Evolutionary conservation across 2,888 invertebrate species (phyloP).

Genomic region (Buathra laborator): DNA sequence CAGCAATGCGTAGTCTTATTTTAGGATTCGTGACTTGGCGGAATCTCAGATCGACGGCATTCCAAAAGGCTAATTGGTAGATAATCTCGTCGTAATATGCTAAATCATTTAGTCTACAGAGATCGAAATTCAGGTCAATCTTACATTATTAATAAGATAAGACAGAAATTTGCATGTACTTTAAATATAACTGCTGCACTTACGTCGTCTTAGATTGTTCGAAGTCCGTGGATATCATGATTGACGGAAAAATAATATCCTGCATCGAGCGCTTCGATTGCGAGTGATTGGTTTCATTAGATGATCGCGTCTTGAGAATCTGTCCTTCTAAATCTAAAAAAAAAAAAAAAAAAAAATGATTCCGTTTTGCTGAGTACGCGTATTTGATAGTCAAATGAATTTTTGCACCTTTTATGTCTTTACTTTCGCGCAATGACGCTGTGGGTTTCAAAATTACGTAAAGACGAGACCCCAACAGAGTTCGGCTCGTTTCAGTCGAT

Average conservation of each 20-base stretch:
- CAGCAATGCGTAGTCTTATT: slow-evolving; percentile 45
- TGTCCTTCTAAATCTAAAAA: neutral
- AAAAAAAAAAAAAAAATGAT: neutral
- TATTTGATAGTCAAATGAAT: neutral
- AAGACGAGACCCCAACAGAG: neutral
- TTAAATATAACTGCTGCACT: neutral
- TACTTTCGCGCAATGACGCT: neutral
- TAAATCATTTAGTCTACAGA: slow-evolving; percentile 43
- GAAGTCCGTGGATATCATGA: neutral
- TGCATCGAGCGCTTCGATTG: neutral
- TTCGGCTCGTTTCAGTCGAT: neutral
- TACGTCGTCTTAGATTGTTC: neutral
- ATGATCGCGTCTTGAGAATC: neutral
- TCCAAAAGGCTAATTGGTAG: slow-evolving; percentile 50
- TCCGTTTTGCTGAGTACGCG: neutral
- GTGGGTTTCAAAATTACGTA: slow-evolving; percentile 10
- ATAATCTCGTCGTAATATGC: slow-evolving; percentile 18
- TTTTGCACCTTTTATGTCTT: neutral
- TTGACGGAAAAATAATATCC: neutral
- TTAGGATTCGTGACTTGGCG: slow-evolving; percentile 36
- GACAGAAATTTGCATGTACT: neutral
- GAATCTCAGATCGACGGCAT: slow-evolving; percentile 44
- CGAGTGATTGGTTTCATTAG: neutral
- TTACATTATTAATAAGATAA: neutral
- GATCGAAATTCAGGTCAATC: neutral